These are phyloP conservation scores for Pantala flavescens DNA, from an alignment of 1,140 invertebrate species.

Conservation along the genomic window DNA sequence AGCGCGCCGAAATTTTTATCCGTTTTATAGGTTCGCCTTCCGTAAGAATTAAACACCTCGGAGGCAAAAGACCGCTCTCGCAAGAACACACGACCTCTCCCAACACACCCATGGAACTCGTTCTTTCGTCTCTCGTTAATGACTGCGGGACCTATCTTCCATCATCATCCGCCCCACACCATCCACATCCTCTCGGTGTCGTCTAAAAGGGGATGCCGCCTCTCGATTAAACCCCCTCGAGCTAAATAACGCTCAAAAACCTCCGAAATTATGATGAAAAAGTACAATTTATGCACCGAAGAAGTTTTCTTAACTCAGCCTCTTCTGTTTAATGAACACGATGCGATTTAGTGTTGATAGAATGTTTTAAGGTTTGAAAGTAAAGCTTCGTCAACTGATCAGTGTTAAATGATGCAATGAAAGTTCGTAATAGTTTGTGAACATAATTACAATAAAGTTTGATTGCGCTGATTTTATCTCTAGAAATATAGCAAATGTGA, in stretches of 20 bases:
- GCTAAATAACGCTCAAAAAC: not conserved
- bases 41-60: too few relatives aligned
- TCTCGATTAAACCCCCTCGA: not conserved
- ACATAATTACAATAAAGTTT: too few relatives aligned
- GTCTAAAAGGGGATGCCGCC: not conserved
- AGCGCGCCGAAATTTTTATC: not conserved
- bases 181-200: not conserved
- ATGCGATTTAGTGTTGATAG: too few relatives aligned
- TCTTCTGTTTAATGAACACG: too few relatives aligned
- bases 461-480: too few relatives aligned
- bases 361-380: too few relatives aligned
- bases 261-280: not conserved
- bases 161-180: not conserved
- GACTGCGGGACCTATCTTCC: not conserved
- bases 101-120: not conserved
- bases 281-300: not conserved
- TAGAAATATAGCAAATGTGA: too few relatives aligned
- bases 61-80: not conserved
- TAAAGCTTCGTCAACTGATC: too few relatives aligned
- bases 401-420: too few relatives aligned
- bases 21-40: not conserved
- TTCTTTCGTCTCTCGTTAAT: not conserved
- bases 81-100: not conserved
- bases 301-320: too few relatives aligned
- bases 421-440: too few relatives aligned